Percentiles rank a stretch among this genome's conserved stretches.
These are phyloP conservation scores for Hofmannophila pseudospretella DNA, from an alignment of 2,888 invertebrate genomes.

Conservation along the genomic window DNA sequence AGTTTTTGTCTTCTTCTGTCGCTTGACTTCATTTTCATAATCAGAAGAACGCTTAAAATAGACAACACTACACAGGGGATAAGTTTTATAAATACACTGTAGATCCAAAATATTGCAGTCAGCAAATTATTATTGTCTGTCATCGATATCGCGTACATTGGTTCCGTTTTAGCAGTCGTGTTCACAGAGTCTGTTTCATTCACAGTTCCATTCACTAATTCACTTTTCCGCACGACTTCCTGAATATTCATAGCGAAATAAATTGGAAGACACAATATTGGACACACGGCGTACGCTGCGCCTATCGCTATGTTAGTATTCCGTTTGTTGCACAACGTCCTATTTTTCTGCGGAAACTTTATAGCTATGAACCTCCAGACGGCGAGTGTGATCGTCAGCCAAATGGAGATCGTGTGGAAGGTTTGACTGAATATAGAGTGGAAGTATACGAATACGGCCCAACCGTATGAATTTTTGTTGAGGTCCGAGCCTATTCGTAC, in stretches of 20 bases:
- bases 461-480: constrained; percentile 79
- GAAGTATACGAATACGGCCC: constrained; percentile 90
- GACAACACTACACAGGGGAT: constrained; percentile 94
- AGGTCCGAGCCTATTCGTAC: constrained; percentile 74
- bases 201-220: constrained; percentile 32
- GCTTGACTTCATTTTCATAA: constrained; percentile 87
- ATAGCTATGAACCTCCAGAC: constrained; percentile 95
- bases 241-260: constrained; percentile 87
- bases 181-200: constrained; percentile 33
- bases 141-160: constrained; percentile 81
- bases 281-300: constrained; percentile 88
- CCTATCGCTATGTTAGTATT: constrained; percentile 87
- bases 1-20: constrained; percentile 87
- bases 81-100: constrained; percentile 94
- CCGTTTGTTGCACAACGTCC: constrained; percentile 87
- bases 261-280: constrained; percentile 89
- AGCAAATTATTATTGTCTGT: constrained; percentile 80
- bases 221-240: constrained; percentile 14
- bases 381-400: constrained; percentile 94
- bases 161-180: constrained; percentile 45
- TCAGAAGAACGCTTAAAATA: constrained; percentile 86
- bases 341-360: constrained; percentile 89
- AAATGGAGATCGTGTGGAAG: constrained; percentile 93
- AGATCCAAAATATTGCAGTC: constrained; percentile 91
- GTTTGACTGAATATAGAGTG: constrained; percentile 94